Evolutionary conservation across 2,113 vertebrate species (phyloP), one percentile per base, ranked within the genome.

Genomic region (Chaetops frenatus): DNA sequence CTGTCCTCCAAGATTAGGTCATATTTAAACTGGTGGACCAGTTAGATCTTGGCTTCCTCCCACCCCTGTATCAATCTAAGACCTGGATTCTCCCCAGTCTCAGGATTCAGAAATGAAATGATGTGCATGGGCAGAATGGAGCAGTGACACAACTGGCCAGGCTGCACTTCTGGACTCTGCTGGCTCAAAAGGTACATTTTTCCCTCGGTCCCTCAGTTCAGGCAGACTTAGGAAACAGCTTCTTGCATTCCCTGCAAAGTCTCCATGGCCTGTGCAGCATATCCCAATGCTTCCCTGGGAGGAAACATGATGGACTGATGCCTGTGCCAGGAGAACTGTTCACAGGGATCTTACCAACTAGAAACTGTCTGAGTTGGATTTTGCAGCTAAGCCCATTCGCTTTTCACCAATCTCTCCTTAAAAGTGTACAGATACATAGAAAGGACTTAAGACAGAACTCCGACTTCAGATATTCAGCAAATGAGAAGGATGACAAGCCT

Each of bases 21-120:
- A 20, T 65, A 20, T 44, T 38, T 76, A 72, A 93, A 44, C 40
- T 36, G 36, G 28, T 48, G 27, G 24, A 64, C 8, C 7, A 48
- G 4, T 12, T 40, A 67, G 33, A 60, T 17, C 42, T 51, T 36
- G 64, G 6, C 13, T 70, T 54, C 81, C 31, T 36, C 19, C 44
- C 16, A 51, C 11, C 10, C 6, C 36, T 40, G 7, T n/a, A 40
- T 69, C 29, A 33, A 4, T 24, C 5, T 0, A 1, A 74, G 44
- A 62, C 29, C 42, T 53, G n/a, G 21, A 44, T 82, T 36, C 2
- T 4, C 11, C 31, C 19, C 58, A 57, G 28, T 2, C 25, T 70
- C 13, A 29, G 22, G 45, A 28, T 31, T 36, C 17, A 67, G 72
- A 57, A 61, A 65, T 53, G 6, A 73, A 65, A 36, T 40, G 25